Evolutionary conservation across 1,140 invertebrate species (phyloP), one percentile per base, ranked within the genome.

Genomic region (Teleogryllus occipitalis): DNA sequence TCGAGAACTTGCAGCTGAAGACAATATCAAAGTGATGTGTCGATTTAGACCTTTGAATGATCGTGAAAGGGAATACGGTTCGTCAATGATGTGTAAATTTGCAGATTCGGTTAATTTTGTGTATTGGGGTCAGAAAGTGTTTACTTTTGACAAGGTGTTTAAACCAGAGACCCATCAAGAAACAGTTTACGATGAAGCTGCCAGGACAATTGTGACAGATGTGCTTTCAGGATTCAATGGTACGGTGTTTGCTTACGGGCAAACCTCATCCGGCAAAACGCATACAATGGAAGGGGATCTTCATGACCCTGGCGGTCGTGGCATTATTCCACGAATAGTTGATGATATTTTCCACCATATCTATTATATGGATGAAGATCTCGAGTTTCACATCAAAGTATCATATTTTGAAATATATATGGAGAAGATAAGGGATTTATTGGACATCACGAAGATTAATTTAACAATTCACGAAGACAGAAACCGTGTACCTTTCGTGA

Each of bases 391-490:
- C 87, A 99, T 99, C 83, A 99, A 99, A 91, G 96, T 99, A 76
- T 99, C 98, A 54, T 99, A 99, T 89, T 99, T 98, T 92, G 98
- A 99, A 92, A 99, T 99, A 85, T 99, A 99, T 87, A 97, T 99
- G 95, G 98, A 99, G 86, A 99, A 99, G 91, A 99, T 99, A 86
- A 90, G 98, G 86, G 98, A 99, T 93, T 90, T 99, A 81, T 87
- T 99, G 80, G 97, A 99, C 90, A 95, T 99, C 39, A 97, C 97
- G 21, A 99, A 99, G 87, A 95, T 98, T 14, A 99, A 99, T 88
- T 90, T 99, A 75, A 97, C 97, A 84, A 98, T 99, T 74, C 98
- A 99, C 86, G 98, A 99, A 90, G 98, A 99, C 87, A 99, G 99
- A 90, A 99, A 99, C 88, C 91, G 97, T 84, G 97, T 99, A 82